Evolutionary conservation across 2,888 invertebrate genomes (phyloP), one percentile per base, ranked within the genome.

Genomic region (Masnerella sp.): DNA sequence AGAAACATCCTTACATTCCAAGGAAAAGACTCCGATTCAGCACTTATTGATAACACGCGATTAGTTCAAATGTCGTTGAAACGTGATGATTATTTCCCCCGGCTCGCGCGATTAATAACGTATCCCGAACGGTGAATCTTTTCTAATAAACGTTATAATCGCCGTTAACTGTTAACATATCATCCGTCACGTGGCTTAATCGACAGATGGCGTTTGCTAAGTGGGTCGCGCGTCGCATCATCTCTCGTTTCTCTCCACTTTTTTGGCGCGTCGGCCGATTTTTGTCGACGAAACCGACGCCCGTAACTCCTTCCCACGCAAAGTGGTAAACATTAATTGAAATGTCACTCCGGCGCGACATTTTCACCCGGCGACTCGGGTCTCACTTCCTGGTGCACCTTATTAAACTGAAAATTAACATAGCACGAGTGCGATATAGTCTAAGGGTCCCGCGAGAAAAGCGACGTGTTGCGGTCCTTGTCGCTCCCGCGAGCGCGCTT

Each of bases 401-500:
- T 84, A 85, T 84, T 85, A 84, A 84, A 85, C 80, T 80, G 81
- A 80, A 84, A 85, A 85, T 85, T 84, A 84, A 85, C 84, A 85
- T 85, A 83, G 84, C 84, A 79, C 76, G 70, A 75, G 77, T 28
- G 65, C 76, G 81, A 80, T 80, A 78, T 78, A 76, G 79, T 74
- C 78, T 73, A 76, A 76, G 77, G 74, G 75, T 75, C 64, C 40
- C 56, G 67, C 52, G 42, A 65, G 67, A 47, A 52, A 61, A 72
- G 69, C 67, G 49, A 36, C 40, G 65, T 25, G 14, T 18, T 42
- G 25, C 67, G 58, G 69, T 76, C 75, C 74, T 68, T 56, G 58
- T 75, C 59, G 52, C 69, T 59, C 58, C 72, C 51, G 43, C 42
- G 49, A 69, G 40, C 68, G 70, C 68, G 64, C 77, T 80, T 84